These are phyloP conservation scores for Brachylomia viminalis DNA, from an alignment of 2,888 invertebrate genomes.

Conservation along the genomic window DNA sequence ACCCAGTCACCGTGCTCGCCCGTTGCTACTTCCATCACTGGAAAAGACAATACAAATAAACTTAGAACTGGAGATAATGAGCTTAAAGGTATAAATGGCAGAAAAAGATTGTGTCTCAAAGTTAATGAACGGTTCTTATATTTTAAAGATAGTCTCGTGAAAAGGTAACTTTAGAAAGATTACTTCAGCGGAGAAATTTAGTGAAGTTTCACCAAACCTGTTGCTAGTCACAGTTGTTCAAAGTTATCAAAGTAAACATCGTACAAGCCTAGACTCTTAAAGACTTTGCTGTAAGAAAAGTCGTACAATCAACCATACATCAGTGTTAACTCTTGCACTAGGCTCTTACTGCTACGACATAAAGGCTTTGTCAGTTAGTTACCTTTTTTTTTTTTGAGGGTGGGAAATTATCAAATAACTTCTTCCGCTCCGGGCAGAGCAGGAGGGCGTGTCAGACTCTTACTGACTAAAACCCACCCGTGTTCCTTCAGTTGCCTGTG, in stretches of 20 bases:
- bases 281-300: neutral
- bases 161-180: neutral
- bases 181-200: neutral
- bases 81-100: neutral
- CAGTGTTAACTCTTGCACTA: too few relatives aligned
- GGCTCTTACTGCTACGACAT: too few relatives aligned
- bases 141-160: neutral
- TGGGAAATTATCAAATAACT: too few relatives aligned
- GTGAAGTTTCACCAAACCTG: neutral
- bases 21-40: constrained; percentile 98
- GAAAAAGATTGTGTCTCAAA: too few relatives aligned
- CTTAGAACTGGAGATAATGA: neutral
- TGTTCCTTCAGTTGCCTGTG: too few relatives aligned
- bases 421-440: too few relatives aligned
- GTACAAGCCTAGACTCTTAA: neutral
- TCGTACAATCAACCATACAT: neutral
- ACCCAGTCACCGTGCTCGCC: constrained; percentile 98
- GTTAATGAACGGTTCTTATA: neutral
- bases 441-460: too few relatives aligned
- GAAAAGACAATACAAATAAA: constrained; percentile 64
- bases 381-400: too few relatives aligned
- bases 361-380: too few relatives aligned
- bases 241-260: neutral
- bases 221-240: too few relatives aligned
- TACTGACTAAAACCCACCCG: too few relatives aligned